These are phyloP conservation scores for Calameuta pallipes DNA, from an alignment of 2,888 invertebrate species.

Conservation along the genomic window DNA sequence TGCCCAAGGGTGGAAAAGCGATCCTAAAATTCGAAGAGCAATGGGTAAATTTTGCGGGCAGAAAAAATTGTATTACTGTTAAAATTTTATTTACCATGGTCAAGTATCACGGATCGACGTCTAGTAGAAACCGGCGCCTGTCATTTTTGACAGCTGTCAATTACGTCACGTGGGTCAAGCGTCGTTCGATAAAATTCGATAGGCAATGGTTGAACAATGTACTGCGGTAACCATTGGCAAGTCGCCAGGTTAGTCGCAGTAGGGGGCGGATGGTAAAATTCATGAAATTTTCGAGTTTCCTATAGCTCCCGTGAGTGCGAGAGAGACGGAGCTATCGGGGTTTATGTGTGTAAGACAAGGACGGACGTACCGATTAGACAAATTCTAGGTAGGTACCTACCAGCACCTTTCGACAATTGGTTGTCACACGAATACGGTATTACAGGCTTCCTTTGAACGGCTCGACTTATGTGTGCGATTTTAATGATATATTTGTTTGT, in stretches of 20 bases:
- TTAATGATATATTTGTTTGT: no score
- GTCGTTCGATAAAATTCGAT: no score
- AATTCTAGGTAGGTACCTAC: not conserved
- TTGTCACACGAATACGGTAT: not conserved
- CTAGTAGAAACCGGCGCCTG: not conserved
- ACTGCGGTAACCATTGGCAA: not conserved
- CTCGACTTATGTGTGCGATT: no score
- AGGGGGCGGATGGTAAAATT: not conserved
- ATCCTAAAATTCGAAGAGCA: not conserved
- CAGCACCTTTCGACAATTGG: not conserved
- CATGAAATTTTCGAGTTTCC: not conserved
- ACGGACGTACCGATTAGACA: not conserved
- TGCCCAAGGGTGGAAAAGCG: not conserved
- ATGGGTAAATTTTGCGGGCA: not conserved
- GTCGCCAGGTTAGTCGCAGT: not conserved
- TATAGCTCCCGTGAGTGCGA: not conserved
- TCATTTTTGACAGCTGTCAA: not conserved
- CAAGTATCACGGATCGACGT: not conserved
- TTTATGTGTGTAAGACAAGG: not conserved
- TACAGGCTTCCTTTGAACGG: not conserved
- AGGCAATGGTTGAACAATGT: not conserved
- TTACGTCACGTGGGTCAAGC: not conserved
- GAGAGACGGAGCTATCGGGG: not conserved
- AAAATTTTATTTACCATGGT: not conserved
- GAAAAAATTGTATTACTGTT: not conserved